These are phyloP conservation scores for Drosophila paranaensis DNA, from an alignment of 2,888 invertebrate species.

Conservation along the genomic window DNA sequence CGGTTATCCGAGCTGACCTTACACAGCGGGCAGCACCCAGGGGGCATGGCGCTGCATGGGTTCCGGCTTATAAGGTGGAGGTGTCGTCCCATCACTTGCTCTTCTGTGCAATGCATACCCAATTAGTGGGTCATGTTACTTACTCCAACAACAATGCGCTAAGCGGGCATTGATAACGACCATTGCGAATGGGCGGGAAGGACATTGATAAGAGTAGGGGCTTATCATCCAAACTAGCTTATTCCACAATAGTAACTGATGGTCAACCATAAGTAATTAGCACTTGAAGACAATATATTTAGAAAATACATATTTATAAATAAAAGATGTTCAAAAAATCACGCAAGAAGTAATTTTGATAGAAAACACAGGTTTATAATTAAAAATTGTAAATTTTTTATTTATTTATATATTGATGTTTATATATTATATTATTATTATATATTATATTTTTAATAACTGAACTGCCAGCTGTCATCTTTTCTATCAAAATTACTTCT, in stretches of 20 bases:
- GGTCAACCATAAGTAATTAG: neutral
- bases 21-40: conserved; percentile 49
- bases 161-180: conserved; percentile 18
- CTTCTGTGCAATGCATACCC: conserved; percentile 45
- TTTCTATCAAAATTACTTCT: no score
- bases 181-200: neutral
- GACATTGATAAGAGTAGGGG: neutral
- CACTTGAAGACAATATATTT: neutral
- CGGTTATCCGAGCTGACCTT: conserved; percentile 70
- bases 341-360: no score
- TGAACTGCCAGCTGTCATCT: no score
- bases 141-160: neutral
- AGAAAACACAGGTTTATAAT: no score
- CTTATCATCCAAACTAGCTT: neutral
- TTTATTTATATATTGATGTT: no score
- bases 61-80: conserved; percentile 41
- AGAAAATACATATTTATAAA: neutral
- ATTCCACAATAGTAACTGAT: neutral
- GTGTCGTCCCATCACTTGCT: conserved; percentile 70
- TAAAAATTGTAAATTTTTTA: no score
- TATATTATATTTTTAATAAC: no score
- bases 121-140: conserved; percentile 73
- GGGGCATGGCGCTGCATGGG: conserved; percentile 13
- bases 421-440: no score
- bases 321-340: no score